A percentile compares a stretch with the other conserved stretches of the same genome.
Conservation (phyloP, 1,140 invertebrate genomes). For the Ostrea denselamellosa region DNA sequence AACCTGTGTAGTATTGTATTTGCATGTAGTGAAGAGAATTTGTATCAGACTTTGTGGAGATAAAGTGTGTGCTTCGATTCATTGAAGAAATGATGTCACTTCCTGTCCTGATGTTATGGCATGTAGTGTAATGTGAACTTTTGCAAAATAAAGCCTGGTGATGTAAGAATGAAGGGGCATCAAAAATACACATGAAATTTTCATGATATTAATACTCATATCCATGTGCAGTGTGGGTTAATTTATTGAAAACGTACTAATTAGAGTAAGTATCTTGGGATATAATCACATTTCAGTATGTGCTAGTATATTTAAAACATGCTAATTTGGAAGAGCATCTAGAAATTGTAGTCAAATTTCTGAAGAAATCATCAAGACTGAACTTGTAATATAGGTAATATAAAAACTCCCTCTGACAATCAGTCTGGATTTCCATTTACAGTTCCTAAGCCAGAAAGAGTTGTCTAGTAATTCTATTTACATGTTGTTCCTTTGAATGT, state of each 20-base stretch:
- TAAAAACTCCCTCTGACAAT: neutral
- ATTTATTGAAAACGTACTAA: neutral
- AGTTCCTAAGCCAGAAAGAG: neutral
- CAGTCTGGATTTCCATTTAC: neutral
- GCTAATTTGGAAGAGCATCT: neutral
- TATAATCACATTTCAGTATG: neutral
- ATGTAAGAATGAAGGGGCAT: no score
- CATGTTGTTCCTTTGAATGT: neutral
- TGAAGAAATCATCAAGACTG: neutral
- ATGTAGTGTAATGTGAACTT: no score
- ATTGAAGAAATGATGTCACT: neutral
- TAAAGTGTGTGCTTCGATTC: no score
- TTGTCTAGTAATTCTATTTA: no score
- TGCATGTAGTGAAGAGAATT: no score
- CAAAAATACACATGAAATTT: neutral
- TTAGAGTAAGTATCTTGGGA: neutral
- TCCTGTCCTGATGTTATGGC: neutral
- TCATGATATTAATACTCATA: conserved; percentile 7
- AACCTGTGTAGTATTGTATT: no score
- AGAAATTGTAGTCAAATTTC: neutral
- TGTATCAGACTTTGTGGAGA: no score
- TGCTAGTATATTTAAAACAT: neutral
- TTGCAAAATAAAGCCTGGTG: no score
- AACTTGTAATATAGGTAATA: neutral
- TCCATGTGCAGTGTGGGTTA: neutral